Conservation (phyloP, 1,140 invertebrate species). For the Drosophila albomicans region DNA sequence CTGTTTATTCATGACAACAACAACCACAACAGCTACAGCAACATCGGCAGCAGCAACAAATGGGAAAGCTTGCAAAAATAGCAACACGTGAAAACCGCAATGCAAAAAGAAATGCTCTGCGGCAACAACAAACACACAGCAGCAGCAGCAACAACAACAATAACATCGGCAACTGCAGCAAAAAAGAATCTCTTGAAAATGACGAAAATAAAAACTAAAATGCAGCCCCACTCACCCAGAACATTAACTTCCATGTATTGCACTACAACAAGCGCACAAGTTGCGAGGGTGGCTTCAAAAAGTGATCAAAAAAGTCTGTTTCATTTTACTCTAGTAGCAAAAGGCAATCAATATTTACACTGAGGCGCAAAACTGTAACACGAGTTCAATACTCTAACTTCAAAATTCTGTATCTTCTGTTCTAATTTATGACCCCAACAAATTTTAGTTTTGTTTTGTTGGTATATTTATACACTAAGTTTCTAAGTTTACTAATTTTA, state of each 20-base stretch:
- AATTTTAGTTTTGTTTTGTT: no score
- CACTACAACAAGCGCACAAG: conserved; percentile 24
- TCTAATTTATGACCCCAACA: no score
- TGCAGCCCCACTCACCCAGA: conserved; percentile 55
- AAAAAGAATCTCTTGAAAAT: conserved; percentile 65
- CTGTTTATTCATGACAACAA: conserved; percentile 67
- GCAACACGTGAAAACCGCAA: conserved; percentile 78
- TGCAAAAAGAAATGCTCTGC: conserved; percentile 8
- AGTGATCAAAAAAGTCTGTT: neutral
- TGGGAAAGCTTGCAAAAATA: conserved; percentile 64
- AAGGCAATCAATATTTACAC: no score
- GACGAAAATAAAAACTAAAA: conserved; percentile 75
- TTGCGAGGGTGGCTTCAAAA: conserved; percentile 21
- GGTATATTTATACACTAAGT: no score
- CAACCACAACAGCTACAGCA: conserved; percentile 44
- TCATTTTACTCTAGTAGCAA: no score
- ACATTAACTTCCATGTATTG: conserved; percentile 48
- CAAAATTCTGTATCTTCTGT: no score
- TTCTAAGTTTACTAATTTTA: no score
- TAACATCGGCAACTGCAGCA: conserved; percentile 1
- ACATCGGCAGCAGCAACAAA: conserved; percentile 35
- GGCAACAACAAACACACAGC: conserved; percentile 24
- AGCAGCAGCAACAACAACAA: conserved; percentile 15
- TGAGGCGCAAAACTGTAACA: no score
- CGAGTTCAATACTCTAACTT: no score